Conservation (phyloP, 1,140 invertebrate species). For the Hormaphis cornu region DNA sequence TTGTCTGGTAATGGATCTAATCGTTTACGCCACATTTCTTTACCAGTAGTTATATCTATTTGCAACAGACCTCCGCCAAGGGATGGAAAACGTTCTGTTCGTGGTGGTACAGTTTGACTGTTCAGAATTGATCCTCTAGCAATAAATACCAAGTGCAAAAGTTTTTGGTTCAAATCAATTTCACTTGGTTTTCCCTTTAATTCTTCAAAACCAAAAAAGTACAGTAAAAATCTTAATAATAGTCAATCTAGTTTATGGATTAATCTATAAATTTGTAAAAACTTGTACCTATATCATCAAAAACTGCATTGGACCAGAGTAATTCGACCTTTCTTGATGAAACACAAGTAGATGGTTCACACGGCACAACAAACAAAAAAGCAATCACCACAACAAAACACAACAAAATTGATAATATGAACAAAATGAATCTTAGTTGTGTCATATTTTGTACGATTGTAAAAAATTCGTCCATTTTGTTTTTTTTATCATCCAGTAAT, state of each 20-base stretch:
- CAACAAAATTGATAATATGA: neutral
- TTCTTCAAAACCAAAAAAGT: neutral
- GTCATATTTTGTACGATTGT: conserved; percentile 4
- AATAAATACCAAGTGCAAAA: neutral
- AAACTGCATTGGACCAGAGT: neutral
- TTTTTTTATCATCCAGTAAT: neutral
- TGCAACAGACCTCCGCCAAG: conserved; percentile 13
- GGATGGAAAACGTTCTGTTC: conserved; percentile 17
- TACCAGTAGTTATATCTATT: neutral
- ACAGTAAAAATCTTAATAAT: neutral
- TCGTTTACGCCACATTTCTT: conserved; percentile 23
- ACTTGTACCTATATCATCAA: neutral
- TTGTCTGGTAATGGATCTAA: neutral
- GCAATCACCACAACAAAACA: neutral
- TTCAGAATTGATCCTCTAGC: conserved; percentile 16
- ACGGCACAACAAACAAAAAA: conserved; percentile 1
- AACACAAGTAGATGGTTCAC: neutral
- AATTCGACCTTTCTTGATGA: neutral
- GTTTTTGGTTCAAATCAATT: conserved; percentile 11
- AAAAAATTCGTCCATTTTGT: neutral
- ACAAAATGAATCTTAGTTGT: neutral
- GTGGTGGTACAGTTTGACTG: conserved; percentile 15
- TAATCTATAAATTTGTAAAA: no score
- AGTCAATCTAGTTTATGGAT: neutral
- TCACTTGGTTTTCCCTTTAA: conserved; percentile 3